A percentile compares a stretch with the other conserved stretches of the same genome.
Conservation (phyloP, 2,797 vertebrate species). For the Sylvia borin region DNA sequence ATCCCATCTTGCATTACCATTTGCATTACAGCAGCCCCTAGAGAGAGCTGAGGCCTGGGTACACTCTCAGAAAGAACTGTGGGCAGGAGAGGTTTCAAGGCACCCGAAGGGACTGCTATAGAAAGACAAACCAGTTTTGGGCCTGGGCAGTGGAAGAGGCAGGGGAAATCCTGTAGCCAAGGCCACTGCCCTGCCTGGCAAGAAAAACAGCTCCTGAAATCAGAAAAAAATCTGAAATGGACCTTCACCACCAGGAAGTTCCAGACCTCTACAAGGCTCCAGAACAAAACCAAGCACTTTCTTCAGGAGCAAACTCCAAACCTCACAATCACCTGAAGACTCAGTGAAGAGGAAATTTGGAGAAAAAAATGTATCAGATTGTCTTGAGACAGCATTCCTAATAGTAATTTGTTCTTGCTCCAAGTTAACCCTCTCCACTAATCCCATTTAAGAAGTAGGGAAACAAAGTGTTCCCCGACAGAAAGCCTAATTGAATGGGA, state of each 20-base stretch:
- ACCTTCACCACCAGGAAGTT: neutral
- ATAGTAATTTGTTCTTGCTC: neutral
- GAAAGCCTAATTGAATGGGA: neutral
- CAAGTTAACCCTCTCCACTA: neutral
- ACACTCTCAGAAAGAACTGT: neutral
- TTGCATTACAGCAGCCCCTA: slow-evolving; percentile 28
- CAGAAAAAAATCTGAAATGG: neutral
- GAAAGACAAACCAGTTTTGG: neutral
- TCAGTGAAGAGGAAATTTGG: neutral
- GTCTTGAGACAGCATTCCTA: neutral
- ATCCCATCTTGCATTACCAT: slow-evolving; percentile 43
- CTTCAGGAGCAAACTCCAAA: neutral
- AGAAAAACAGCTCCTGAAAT: neutral
- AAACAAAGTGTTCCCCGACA: neutral
- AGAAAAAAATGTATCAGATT: neutral
- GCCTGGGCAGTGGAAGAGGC: neutral
- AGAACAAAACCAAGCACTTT: neutral
- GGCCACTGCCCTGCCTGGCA: neutral
- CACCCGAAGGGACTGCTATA: neutral
- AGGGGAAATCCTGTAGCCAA: neutral
- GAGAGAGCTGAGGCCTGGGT: slow-evolving; percentile 3
- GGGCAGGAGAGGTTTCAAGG: neutral
- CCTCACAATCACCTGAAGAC: neutral
- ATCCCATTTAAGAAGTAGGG: neutral
- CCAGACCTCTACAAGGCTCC: neutral